Percentiles rank a stretch among this genome's conserved stretches.
Evolutionary conservation across 2,113 vertebrate genomes (phyloP).

Genomic region (Pongo abelii): DNA sequence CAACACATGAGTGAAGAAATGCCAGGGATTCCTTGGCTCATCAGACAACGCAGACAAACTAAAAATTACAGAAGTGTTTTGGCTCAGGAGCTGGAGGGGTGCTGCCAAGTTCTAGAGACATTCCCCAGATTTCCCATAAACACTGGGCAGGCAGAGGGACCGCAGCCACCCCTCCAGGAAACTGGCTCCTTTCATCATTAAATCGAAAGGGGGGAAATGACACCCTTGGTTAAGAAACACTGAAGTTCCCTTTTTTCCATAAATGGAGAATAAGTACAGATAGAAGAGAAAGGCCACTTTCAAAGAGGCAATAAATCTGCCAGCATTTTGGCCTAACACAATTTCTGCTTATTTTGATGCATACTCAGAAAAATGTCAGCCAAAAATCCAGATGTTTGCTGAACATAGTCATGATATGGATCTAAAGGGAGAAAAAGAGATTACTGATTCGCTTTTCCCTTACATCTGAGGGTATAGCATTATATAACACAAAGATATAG

Average conservation of each 20-base stretch:
- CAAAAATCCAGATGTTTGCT: neutral
- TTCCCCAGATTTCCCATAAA: neutral
- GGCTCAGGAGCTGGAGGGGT: neutral
- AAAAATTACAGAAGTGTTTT: constrained; percentile 28
- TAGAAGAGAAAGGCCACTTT: neutral
- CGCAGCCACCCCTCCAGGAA: neutral
- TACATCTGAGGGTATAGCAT: neutral
- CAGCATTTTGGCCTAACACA: neutral
- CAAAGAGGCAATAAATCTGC: neutral
- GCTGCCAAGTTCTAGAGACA: constrained; percentile 11
- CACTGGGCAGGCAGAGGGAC: neutral
- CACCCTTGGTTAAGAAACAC: neutral
- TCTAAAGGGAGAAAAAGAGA: neutral
- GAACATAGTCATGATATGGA: neutral
- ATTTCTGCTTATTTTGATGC: neutral
- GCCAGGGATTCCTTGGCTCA: constrained; percentile 23
- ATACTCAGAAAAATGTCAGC: neutral
- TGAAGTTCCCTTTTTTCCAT: neutral
- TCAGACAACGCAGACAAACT: neutral
- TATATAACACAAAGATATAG: neutral
- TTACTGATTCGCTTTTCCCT: neutral
- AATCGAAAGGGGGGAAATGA: neutral
- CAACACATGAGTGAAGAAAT: neutral
- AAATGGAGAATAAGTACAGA: neutral
- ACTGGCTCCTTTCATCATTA: neutral